Conservation (phyloP, 2,797 vertebrate genomes). For the Mus caroli region DNA sequence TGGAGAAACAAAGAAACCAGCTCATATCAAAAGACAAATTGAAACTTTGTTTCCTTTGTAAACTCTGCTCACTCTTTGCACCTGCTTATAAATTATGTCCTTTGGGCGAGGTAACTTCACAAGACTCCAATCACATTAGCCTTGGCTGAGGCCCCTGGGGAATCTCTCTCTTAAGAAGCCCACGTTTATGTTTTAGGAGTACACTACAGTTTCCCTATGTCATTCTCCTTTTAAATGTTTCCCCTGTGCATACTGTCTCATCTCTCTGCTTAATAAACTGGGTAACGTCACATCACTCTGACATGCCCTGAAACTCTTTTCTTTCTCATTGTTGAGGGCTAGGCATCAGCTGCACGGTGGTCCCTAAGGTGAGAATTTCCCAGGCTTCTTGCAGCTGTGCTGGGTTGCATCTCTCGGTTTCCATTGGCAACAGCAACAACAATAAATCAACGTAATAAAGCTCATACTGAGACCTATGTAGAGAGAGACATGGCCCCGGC, state of each 20-base stretch:
- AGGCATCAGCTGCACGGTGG: neutral
- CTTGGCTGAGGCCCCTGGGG: neutral
- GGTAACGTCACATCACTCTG: neutral
- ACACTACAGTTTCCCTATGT: neutral
- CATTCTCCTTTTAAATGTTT: neutral
- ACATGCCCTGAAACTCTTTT: neutral
- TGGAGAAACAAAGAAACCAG: neutral
- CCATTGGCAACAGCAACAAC: neutral
- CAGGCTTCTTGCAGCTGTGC: neutral
- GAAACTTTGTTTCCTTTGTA: neutral
- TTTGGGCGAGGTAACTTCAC: neutral
- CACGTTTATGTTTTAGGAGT: neutral
- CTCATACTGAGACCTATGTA: neutral
- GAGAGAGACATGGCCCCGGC: neutral
- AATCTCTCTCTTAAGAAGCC: neutral
- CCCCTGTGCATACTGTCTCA: neutral
- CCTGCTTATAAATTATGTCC: neutral
- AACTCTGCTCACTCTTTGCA: neutral
- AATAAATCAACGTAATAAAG: slow-evolving; percentile 19
- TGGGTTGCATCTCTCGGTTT: neutral
- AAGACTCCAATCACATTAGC: neutral
- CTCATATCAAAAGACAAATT: neutral
- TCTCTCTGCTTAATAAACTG: neutral
- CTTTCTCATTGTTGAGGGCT: neutral
- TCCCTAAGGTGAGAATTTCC: neutral